These are phyloP conservation scores for Dendrocincla tyrannina DNA, from an alignment of 2,797 vertebrate genomes.

Conservation along the genomic window DNA sequence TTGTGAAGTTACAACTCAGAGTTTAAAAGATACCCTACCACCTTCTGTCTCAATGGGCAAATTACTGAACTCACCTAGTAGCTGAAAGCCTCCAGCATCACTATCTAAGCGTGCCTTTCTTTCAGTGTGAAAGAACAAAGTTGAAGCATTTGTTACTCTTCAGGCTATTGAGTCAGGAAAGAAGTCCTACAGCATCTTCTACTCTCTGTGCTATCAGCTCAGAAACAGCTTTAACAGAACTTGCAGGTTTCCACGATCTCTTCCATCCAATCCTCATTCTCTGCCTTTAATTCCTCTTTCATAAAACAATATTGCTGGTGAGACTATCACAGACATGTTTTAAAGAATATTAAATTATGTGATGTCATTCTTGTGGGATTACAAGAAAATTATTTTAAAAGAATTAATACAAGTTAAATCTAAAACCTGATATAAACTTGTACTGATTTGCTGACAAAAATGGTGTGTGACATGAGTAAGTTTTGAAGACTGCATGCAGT, in stretches of 20 bases:
- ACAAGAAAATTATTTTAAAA: background rate
- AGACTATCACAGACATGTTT: background rate
- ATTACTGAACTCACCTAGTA: background rate
- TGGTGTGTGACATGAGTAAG: background rate
- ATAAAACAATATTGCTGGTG: background rate
- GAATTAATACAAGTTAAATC: background rate
- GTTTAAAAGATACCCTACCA: background rate
- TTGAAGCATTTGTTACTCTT: conserved; percentile 51
- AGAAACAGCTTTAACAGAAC: conserved; percentile 58
- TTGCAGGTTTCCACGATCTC: conserved; percentile 33
- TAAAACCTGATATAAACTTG: background rate
- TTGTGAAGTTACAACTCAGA: background rate
- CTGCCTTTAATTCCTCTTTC: conserved; percentile 56
- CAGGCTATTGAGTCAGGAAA: background rate
- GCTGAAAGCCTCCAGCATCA: background rate
- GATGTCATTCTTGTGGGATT: background rate
- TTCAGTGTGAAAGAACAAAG: conserved; percentile 37
- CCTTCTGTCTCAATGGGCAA: background rate
- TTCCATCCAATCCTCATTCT: conserved; percentile 42
- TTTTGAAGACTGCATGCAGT: background rate
- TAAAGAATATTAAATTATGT: background rate
- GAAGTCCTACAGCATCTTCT: conserved; percentile 41
- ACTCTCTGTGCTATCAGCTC: background rate
- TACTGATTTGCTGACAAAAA: background rate
- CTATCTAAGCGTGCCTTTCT: background rate